phyloP scores from a whole-genome alignment of 2,113 vertebrate species.

The Physeter macrocephalus region DNA sequence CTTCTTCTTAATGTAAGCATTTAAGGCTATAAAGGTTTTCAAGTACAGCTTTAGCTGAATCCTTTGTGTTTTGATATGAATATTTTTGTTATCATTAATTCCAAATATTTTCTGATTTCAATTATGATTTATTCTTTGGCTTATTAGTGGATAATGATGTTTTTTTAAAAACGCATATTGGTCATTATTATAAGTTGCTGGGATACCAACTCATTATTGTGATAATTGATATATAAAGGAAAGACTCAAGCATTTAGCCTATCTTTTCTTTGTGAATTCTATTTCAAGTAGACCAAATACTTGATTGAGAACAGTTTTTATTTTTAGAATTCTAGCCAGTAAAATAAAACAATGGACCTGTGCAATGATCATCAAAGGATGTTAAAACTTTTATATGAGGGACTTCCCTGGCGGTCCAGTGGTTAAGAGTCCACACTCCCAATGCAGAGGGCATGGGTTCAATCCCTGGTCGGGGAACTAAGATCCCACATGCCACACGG shows the following conservation, averaged over 20 bases:
- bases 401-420: neutral
- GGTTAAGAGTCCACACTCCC: neutral
- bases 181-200: neutral
- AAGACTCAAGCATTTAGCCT: neutral
- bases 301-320: neutral
- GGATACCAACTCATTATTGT: neutral
- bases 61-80: neutral
- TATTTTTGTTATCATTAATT: neutral
- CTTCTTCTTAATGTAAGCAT: neutral
- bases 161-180: neutral
- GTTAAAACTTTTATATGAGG: neutral
- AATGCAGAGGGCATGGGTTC: neutral
- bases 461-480: neutral
- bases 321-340: neutral
- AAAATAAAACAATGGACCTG: neutral
- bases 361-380: neutral
- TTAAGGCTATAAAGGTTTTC: neutral
- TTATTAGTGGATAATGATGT: neutral
- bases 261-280: constrained; percentile 8
- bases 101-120: neutral
- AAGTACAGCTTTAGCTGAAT: neutral
- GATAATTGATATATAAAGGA: neutral
- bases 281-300: neutral
- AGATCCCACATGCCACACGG: neutral
- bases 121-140: constrained; percentile 20